phyloP scores from a whole-genome alignment of 2,888 invertebrate species.

The Trissolcus japonicus region DNA sequence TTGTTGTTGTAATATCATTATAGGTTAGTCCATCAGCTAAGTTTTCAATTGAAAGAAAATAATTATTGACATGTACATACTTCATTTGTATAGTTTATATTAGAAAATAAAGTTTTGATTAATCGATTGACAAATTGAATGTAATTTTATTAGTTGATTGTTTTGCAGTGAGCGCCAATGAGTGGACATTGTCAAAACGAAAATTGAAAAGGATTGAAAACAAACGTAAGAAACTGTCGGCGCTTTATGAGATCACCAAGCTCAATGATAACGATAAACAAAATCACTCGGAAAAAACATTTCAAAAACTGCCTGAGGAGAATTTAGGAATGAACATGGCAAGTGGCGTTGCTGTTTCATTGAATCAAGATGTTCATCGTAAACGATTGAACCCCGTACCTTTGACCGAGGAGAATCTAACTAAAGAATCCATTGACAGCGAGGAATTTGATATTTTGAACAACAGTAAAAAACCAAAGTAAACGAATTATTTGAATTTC shows the following conservation, averaged over 20 bases:
- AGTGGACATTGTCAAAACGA: constrained; percentile 77
- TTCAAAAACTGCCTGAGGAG: constrained; percentile 50
- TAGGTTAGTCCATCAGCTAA: too few relatives aligned
- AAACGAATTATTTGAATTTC: background rate
- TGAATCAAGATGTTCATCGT: constrained; percentile 46
- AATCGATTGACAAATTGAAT: background rate
- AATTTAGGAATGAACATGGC: constrained; percentile 12
- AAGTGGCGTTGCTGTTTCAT: background rate
- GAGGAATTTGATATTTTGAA: constrained; percentile 49
- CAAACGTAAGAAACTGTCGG: constrained; percentile 81
- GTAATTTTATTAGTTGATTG: background rate
- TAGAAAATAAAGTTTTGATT: too few relatives aligned
- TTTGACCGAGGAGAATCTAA: constrained; percentile 10
- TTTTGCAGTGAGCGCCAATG: constrained; percentile 24
- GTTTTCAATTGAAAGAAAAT: too few relatives aligned
- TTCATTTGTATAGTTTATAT: too few relatives aligned
- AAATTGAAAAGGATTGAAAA: constrained; percentile 79
- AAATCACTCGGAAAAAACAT: constrained; percentile 61
- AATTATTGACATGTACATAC: too few relatives aligned
- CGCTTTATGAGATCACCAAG: constrained; percentile 80
- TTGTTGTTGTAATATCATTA: too few relatives aligned
- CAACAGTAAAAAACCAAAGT: constrained; percentile 66
- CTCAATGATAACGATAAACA: constrained; percentile 80
- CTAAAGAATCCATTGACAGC: constrained; percentile 16
- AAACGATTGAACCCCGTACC: constrained; percentile 60